These are phyloP conservation scores for Rhinopomastus cyanomelas DNA, from an alignment of 2,113 vertebrate species.

Conservation along the genomic window DNA sequence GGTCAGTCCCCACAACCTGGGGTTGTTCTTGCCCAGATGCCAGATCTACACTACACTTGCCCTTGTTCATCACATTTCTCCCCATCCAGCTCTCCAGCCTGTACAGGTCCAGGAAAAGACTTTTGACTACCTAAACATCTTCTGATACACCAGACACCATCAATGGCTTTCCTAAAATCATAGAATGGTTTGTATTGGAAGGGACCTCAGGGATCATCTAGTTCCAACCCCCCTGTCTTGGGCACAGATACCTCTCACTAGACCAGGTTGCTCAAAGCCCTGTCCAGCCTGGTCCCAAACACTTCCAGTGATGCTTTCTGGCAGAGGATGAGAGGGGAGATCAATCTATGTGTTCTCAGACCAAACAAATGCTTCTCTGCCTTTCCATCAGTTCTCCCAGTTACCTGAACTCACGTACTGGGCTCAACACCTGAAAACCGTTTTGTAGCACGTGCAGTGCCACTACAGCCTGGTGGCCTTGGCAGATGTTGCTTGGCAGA, in stretches of 20 bases:
- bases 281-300: too few relatives aligned
- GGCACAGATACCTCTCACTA: too few relatives aligned
- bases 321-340: not conserved
- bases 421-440: not conserved
- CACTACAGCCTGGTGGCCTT: not conserved
- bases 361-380: not conserved
- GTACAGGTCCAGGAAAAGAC: too few relatives aligned
- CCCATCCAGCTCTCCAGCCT: too few relatives aligned
- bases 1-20: too few relatives aligned
- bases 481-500: not conserved
- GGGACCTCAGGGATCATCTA: too few relatives aligned
- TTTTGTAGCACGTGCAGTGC: not conserved
- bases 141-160: not conserved
- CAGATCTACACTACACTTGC: too few relatives aligned
- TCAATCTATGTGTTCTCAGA: not conserved
- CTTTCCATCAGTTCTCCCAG: not conserved
- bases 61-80: too few relatives aligned
- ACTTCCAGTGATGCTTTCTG: not conserved
- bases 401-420: not conserved
- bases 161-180: not conserved
- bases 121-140: not conserved
- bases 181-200: too few relatives aligned
- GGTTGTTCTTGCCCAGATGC: too few relatives aligned
- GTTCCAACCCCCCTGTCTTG: too few relatives aligned
- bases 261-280: too few relatives aligned